Base-by-base conservation (phyloP, 2,113 vertebrate genomes). In the Tychaedon coryphoeus region DNA sequence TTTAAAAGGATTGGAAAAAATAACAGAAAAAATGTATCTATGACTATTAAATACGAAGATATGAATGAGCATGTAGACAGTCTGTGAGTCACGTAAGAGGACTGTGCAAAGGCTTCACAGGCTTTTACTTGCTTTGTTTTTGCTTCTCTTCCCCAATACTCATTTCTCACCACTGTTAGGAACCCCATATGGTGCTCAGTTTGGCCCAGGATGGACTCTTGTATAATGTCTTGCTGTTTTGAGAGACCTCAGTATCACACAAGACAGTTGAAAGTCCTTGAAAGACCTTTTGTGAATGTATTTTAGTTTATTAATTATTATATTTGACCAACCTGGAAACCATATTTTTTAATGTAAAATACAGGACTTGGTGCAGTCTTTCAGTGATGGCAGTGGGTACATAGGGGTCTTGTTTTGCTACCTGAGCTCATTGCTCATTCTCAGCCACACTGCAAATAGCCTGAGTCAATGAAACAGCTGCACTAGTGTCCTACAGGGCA, bases 381-480 rank as follows among this genome's bases (percentile, higher is more conserved):
- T 29, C 33, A 22, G 33, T 36, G 29, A 28, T 58, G 47, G 67
- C 11, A 54, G 9, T 76, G 45, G 77, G 45, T 70, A 54, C 28
- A 26, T 6, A 51, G 17, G 31, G 31, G 13, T 42, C 47, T 88
- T 92, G 81, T 79, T 94, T 72, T 91, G 81, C 72, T 90, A 15
- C 82, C 71, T 88, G 74, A 66, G 38, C 31, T 64, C 17, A 1
- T 6, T 62, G 64, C 56, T 85, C 29, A 0, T 75, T 89, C 87
- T 88, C 67, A 90, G 77, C 38, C 36, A 8, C 7, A 2, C 40
- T 71, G 20, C 57, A 38, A 69, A 85, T 24, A 84, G 22, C 57
- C 33, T 7, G 29, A 91, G 62, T 95, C 81, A 93, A 19, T 93
- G 92, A 86, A 92, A 43, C 89, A 95, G 91, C 77, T 89, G 94